Base-by-base conservation (phyloP, 2,888 invertebrate genomes). In the Strigamia crassipes region DNA sequence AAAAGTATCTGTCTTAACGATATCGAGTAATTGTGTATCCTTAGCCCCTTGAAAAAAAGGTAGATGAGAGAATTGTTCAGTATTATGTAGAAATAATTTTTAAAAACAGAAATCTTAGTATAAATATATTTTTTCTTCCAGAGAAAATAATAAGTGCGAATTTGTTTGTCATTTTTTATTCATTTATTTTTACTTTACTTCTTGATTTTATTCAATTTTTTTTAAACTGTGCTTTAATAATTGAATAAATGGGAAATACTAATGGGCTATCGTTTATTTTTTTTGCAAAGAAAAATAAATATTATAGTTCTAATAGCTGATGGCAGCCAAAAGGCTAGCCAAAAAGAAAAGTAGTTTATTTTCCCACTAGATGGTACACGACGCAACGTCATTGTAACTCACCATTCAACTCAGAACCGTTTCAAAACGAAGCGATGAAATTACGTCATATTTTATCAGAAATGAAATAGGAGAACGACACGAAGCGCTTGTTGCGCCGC, bases 11-110 rank as follows among this genome's bases (percentile, higher is more conserved):
- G 31, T 73, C 73, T 13, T 23, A 15, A 51, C 12, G 15, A 23
- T 66, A 27, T 23, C 27, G 21, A 56, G 66, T 66, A 66, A 66
- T 66, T 31, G 73, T 73, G 31, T 73, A 73, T 27, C 13, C n/a
- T 27, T 56, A 73, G 12, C 61, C 73, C 31, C 23, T 73, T 27
- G 73, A 4, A 12, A 12, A 73, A 73, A 73, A 27, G 27, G 27
- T 73, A 73, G 27, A 73, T 27, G n/a, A 31, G 31, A 27, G 15
- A 73, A 31, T 73, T 73, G 73, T 73, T 73, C 73, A 73, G 31
- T 73, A 73, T 73, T 73, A 73, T 12, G 15, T 27, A 31, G 31
- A 27, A 73, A 73, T 73, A 31, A 73, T 31, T 73, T 73, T 73
- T 73, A 27, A n/a, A 73, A 31, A 6, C 73, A 73, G 73, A 73